Evolutionary conservation across 1,140 invertebrate species (phyloP).

Genomic region (Xylocopa sonorina): DNA sequence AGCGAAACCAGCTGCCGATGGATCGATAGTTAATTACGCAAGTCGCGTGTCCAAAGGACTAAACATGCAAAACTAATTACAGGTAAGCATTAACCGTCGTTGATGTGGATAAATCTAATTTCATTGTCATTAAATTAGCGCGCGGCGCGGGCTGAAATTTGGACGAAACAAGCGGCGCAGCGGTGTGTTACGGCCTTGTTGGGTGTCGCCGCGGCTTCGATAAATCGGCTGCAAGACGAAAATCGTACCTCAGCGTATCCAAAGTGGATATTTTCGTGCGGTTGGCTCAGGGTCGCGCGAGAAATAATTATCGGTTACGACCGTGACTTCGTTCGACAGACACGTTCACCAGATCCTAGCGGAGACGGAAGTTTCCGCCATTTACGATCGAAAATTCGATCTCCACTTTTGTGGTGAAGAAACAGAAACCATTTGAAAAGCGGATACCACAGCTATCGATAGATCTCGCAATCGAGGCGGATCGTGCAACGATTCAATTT

Average conservation of each 20-base stretch:
- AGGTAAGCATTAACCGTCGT: neutral
- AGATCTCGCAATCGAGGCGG: too few species aligned
- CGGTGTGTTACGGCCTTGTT: slow-evolving; percentile 5
- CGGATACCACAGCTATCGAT: too few species aligned
- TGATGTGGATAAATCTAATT: slow-evolving; percentile 29
- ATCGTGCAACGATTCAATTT: too few species aligned
- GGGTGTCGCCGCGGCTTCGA: slow-evolving; percentile 23
- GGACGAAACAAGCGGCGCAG: slow-evolving; percentile 6
- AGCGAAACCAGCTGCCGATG: neutral
- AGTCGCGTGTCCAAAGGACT: neutral
- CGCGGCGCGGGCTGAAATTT: slow-evolving; percentile 37
- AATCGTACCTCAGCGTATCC: neutral
- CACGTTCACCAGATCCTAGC: neutral
- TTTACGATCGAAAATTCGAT: neutral
- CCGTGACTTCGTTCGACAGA: slow-evolving; percentile 24
- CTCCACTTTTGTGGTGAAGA: neutral
- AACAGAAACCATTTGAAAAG: too few species aligned
- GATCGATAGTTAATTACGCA: neutral
- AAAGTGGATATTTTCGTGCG: slow-evolving; percentile 31
- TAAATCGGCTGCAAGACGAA: slow-evolving; percentile 38
- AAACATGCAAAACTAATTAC: slow-evolving; percentile 13
- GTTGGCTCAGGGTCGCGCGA: slow-evolving; percentile 14
- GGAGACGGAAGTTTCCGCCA: neutral
- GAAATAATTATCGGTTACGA: slow-evolving; percentile 28
- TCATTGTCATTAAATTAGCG: slow-evolving; percentile 23